Conservation (phyloP, 2,888 invertebrate species). For the Agrotis puta region DNA sequence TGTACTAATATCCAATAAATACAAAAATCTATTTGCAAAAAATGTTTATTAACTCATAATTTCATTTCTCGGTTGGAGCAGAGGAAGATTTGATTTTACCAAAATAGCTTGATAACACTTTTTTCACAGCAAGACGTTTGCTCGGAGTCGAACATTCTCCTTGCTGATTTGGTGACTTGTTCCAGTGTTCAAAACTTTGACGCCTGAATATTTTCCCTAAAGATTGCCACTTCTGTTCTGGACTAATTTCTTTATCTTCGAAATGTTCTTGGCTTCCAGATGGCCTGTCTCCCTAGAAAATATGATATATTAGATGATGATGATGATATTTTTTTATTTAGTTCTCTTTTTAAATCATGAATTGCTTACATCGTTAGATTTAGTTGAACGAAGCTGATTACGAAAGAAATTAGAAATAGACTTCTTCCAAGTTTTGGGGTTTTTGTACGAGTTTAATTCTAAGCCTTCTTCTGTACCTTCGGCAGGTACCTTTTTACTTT, state of each 20-base stretch:
- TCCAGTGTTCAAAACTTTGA: constrained; percentile 85
- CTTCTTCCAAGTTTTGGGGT: constrained; percentile 87
- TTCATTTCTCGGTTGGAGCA: constrained; percentile 76
- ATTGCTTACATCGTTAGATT: constrained; percentile 85
- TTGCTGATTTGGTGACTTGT: constrained; percentile 76
- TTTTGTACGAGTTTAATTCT: constrained; percentile 82
- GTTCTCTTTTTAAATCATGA: neutral
- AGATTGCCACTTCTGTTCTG: constrained; percentile 89
- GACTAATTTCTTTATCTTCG: constrained; percentile 81
- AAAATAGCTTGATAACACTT: constrained; percentile 86
- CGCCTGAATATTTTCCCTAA: constrained; percentile 88
- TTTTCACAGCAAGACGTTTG: constrained; percentile 83
- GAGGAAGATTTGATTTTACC: constrained; percentile 79
- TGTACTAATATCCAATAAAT: neutral
- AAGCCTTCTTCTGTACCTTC: constrained; percentile 76
- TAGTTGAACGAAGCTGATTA: constrained; percentile 84
- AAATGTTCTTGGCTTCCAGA: constrained; percentile 82
- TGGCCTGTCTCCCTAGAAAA: constrained; percentile 83
- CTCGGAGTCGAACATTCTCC: constrained; percentile 81
- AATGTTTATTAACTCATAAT: constrained; percentile 56
- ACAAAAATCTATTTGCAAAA: constrained; percentile 28
- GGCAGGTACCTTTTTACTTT: constrained; percentile 75
- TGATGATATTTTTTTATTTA: neutral
- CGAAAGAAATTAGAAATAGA: constrained; percentile 87
- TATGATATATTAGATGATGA: constrained; percentile 18